Evolutionary conservation across 2,888 invertebrate genomes (phyloP), one percentile per base, ranked within the genome.

Genomic region (Cephus sareptanus): DNA sequence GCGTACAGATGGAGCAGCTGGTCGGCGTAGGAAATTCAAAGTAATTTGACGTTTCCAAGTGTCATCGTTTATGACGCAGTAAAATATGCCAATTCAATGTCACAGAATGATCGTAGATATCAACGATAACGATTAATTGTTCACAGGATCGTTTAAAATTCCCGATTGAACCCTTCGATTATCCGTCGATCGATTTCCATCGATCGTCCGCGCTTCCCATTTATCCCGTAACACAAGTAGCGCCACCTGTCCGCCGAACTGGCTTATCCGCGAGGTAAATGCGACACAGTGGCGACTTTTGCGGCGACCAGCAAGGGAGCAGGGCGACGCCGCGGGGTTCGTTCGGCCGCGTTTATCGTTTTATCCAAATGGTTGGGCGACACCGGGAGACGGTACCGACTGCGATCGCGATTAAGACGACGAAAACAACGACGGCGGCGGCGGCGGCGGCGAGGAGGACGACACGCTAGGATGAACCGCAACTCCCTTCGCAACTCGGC

Each of bases 401-500:
- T n/a, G 31, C 33, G 23, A 35, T 12, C 35, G n/a, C 71, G 31
- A 71, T 12, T 1, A 31, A 31, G 31, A 31, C 15, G 71, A 33
- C 13, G 35, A 1, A 35, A 11, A 33, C 71, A 12, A 33, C 70
- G 70, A 12, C 11, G 30, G 1, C 70, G 12, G n/a, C 69, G 70
- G 3, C 70, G n/a, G 13, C 69, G 70, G 3, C 70, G n/a, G 13
- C 71, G 11, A 33, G 31, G 71, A 74, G 68, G 80, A 77, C 75
- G 81, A 79, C 71, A 75, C 80, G 77, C 70, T 77, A 79, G 76
- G 80, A 81, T 79, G 79, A 81, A 79, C 77, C 79, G 79, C 77
- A 73, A 79, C 80, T 82, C 81, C 79, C 82, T 81, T 77, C 82
- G 84, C 83, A 80, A 82, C 83, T 79, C 83, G 81, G 76, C 79